These are phyloP conservation scores for Cliona cf. orientalis DNA, from an alignment of 37 sponge, comb jelly and placozoan genomes.

Conservation along the genomic window DNA sequence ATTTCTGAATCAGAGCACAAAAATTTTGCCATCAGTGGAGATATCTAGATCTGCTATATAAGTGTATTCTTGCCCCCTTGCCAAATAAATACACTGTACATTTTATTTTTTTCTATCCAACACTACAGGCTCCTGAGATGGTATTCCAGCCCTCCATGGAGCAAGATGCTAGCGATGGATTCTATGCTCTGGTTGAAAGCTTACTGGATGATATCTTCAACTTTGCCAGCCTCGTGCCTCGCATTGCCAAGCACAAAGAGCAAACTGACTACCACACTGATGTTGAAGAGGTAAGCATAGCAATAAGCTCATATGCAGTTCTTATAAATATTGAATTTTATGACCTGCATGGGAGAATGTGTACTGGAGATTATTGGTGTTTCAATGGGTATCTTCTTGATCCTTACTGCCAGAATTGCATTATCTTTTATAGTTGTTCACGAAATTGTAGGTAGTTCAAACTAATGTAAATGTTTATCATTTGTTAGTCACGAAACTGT, in stretches of 20 bases:
- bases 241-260: slow-evolving; percentile 91
- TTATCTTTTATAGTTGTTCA: no score
- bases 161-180: slow-evolving; percentile 78
- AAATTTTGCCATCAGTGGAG: no score
- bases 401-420: no score
- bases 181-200: slow-evolving; percentile 86
- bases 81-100: not conserved
- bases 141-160: slow-evolving; percentile 93
- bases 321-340: no score
- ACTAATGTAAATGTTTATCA: not conserved
- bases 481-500: not conserved
- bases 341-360: no score
- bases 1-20: no score
- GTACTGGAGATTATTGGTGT: no score
- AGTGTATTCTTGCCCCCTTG: not conserved
- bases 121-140: slow-evolving; percentile 80
- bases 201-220: slow-evolving; percentile 90
- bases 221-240: slow-evolving; percentile 88
- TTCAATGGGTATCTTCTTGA: no score
- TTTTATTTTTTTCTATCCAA: not conserved
- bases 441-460: not conserved
- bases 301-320: no score
- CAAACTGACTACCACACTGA: slow-evolving; percentile 75
- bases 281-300: slow-evolving; percentile 58
- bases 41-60: not conserved